These are phyloP conservation scores for Oceanodroma leucorhoa DNA, from an alignment of 2,797 vertebrate genomes.

Conservation along the genomic window DNA sequence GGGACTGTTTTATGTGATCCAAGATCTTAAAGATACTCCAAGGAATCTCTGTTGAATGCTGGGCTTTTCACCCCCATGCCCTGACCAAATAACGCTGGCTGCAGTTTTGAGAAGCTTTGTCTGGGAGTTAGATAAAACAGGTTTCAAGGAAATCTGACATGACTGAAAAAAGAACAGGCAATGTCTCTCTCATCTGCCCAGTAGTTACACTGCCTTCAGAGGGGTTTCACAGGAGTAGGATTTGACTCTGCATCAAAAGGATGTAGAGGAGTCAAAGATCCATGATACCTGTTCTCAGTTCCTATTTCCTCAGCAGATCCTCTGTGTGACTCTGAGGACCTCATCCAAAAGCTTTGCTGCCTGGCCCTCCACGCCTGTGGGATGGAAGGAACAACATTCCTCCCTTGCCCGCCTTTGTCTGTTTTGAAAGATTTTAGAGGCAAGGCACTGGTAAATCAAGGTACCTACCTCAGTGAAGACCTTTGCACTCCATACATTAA, in stretches of 20 bases:
- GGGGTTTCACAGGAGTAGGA: not conserved
- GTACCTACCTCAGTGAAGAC: not conserved
- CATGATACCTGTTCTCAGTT: not conserved
- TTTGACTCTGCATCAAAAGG: not conserved
- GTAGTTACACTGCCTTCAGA: not conserved
- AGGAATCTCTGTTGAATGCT: slow-evolving; percentile 61
- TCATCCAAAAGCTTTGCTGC: not conserved
- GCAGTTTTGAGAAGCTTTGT: slow-evolving; percentile 3
- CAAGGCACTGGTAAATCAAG: not conserved
- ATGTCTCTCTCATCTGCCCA: not conserved
- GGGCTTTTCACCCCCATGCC: slow-evolving; percentile 5
- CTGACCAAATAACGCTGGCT: not conserved
- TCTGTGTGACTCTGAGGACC: not conserved
- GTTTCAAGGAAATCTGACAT: not conserved
- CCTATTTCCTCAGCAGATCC: not conserved
- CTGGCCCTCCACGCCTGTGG: not conserved
- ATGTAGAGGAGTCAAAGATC: not conserved
- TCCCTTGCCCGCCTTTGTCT: not conserved
- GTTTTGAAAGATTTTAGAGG: not conserved
- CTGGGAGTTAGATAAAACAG: not conserved
- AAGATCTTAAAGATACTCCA: slow-evolving; percentile 73
- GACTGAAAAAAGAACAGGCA: not conserved
- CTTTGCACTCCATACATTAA: not conserved
- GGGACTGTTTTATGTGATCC: slow-evolving; percentile 73
- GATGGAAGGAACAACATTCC: not conserved